Conservation (phyloP, 2,797 vertebrate species). For the Syngnathus acus region DNA sequence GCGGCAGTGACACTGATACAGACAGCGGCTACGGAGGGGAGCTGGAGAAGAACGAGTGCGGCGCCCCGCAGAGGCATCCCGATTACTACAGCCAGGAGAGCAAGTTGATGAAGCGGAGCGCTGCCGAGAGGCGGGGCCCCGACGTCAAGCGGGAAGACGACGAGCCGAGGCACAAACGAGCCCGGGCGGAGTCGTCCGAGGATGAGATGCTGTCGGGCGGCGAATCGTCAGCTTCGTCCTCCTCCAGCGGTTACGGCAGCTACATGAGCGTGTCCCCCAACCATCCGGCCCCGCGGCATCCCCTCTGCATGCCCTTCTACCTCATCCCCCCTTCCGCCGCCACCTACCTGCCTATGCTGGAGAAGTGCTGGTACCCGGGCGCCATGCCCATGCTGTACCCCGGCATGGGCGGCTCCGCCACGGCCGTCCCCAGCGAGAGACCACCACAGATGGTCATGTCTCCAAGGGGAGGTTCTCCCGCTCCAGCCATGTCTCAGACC, state of each 20-base stretch:
- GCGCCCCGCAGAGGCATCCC: conserved; percentile 39
- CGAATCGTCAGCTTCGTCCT: conserved; percentile 54
- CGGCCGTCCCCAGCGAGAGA: conserved; percentile 72
- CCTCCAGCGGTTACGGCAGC: conserved; percentile 63
- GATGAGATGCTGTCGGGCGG: conserved; percentile 76
- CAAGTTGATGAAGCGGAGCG: conserved; percentile 62
- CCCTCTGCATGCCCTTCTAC: conserved; percentile 95
- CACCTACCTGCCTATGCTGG: conserved; percentile 94
- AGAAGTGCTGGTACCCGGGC: conserved; percentile 95
- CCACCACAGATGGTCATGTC: conserved; percentile 73
- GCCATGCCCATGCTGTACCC: conserved; percentile 85
- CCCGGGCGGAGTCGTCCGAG: conserved; percentile 77
- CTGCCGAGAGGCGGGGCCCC: conserved; percentile 66
- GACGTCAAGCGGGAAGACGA: conserved; percentile 87
- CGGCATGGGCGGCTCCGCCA: conserved; percentile 73
- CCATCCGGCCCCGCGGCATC: conserved; percentile 70
- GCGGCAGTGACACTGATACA: conserved; percentile 95
- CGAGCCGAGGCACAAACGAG: conserved; percentile 78
- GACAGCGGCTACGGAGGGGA: conserved; percentile 97
- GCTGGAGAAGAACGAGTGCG: conserved; percentile 79
- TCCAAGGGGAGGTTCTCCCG: conserved; percentile 82
- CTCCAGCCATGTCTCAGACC: conserved; percentile 64
- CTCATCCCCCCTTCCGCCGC: conserved; percentile 87
- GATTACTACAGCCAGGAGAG: conserved; percentile 68
- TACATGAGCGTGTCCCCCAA: conserved; percentile 82